These are phyloP conservation scores for Oligia latruncula DNA, from an alignment of 2,888 invertebrate species.

Conservation along the genomic window DNA sequence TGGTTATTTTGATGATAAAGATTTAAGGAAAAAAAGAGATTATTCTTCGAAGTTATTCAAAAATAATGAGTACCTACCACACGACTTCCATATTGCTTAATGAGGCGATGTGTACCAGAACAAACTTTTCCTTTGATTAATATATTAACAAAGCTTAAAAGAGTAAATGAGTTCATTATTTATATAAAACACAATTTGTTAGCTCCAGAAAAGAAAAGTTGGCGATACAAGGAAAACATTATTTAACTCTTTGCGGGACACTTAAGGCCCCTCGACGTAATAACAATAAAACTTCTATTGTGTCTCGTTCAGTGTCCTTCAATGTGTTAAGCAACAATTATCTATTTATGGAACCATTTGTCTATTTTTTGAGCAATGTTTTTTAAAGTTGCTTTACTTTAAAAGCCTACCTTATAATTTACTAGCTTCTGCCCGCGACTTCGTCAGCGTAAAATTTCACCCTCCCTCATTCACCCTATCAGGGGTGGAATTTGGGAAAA, in stretches of 20 bases:
- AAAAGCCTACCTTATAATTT: too few species aligned
- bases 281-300: too few species aligned
- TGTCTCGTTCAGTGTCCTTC: too few species aligned
- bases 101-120: constrained; percentile 7
- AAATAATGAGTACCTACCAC: neutral
- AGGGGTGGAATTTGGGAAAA: too few species aligned
- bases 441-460: too few species aligned
- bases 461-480: too few species aligned
- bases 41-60: neutral
- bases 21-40: neutral
- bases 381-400: neutral
- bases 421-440: too few species aligned
- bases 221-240: neutral
- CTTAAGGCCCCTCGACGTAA: too few species aligned
- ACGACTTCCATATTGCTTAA: constrained; percentile 13
- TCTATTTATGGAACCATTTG: neutral
- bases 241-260: too few species aligned
- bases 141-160: neutral
- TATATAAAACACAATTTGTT: constrained; percentile 13
- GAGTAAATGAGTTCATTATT: constrained; percentile 7
- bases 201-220: neutral
- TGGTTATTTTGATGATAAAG: neutral
- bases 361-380: neutral
- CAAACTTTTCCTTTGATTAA: constrained; percentile 15
- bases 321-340: neutral